These are phyloP conservation scores for Oxyura jamaicensis DNA, from an alignment of 2,113 vertebrate genomes.

Conservation along the genomic window DNA sequence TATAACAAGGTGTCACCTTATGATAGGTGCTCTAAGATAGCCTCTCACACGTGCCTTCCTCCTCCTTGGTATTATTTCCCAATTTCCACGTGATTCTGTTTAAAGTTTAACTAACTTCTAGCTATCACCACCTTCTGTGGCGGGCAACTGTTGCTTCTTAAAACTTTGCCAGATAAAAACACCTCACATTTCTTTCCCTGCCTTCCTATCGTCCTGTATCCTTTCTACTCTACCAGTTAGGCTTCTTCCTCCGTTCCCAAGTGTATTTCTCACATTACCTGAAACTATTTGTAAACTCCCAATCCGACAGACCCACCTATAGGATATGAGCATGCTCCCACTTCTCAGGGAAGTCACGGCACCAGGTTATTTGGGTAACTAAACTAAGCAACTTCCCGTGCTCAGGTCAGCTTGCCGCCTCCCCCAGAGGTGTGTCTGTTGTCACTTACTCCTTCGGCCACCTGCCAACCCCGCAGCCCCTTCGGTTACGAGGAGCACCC, in stretches of 20 bases:
- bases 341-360: rapidly evolving
- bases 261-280: background rate
- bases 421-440: rapidly evolving
- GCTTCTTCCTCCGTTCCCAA: background rate
- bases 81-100: background rate
- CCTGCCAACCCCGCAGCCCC: too few relatives aligned
- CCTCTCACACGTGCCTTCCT: background rate
- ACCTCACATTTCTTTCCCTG: background rate
- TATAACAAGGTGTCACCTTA: too few relatives aligned
- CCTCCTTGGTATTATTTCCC: background rate
- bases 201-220: background rate
- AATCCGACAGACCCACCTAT: background rate
- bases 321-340: rapidly evolving
- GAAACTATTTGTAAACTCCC: background rate
- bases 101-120: background rate
- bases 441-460: background rate
- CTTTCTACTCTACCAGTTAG: background rate
- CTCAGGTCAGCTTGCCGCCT: background rate
- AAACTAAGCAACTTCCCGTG: background rate
- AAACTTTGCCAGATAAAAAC: background rate
- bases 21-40: background rate
- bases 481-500: background rate
- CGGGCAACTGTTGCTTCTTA: background rate
- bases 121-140: background rate
- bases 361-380: background rate